phyloP scores from a whole-genome alignment of 2,113 vertebrate species.

The Lagenorhynchus albirostris region DNA sequence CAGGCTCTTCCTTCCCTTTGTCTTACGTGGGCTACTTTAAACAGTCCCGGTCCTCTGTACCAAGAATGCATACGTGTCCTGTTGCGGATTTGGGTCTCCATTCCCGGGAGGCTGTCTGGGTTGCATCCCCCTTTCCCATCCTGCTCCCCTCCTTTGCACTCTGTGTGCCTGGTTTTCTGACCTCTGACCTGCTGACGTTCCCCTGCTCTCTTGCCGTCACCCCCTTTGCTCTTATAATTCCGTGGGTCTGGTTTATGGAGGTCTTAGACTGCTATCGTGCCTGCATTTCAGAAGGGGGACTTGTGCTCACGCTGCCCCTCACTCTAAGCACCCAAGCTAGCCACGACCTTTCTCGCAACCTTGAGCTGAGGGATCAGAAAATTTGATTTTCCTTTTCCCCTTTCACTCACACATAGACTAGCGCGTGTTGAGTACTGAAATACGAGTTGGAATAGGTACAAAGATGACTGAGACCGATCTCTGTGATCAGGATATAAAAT shows the following conservation, averaged over 20 bases:
- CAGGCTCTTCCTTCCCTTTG: neutral
- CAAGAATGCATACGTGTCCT: accelerated
- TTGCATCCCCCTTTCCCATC: accelerated
- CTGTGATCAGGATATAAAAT: neutral
- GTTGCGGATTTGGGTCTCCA: no score
- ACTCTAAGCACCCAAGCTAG: neutral
- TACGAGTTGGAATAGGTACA: neutral
- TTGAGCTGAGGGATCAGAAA: neutral
- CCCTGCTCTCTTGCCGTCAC: neutral
- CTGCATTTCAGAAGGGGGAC: neutral
- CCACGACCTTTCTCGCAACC: neutral
- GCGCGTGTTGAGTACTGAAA: no score
- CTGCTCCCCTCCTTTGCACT: accelerated
- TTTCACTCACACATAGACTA: neutral
- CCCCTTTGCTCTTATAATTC: neutral
- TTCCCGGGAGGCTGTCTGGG: no score
- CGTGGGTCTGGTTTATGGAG: accelerated
- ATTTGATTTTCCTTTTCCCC: no score
- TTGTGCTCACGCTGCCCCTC: neutral
- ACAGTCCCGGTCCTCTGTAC: neutral
- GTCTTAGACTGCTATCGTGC: neutral
- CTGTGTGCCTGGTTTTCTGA: neutral
- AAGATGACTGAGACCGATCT: neutral
- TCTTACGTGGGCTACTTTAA: neutral
- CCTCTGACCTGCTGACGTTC: neutral